phyloP scores from a whole-genome alignment of 2,888 invertebrate genomes.

The Ceriagrion tenellum region DNA sequence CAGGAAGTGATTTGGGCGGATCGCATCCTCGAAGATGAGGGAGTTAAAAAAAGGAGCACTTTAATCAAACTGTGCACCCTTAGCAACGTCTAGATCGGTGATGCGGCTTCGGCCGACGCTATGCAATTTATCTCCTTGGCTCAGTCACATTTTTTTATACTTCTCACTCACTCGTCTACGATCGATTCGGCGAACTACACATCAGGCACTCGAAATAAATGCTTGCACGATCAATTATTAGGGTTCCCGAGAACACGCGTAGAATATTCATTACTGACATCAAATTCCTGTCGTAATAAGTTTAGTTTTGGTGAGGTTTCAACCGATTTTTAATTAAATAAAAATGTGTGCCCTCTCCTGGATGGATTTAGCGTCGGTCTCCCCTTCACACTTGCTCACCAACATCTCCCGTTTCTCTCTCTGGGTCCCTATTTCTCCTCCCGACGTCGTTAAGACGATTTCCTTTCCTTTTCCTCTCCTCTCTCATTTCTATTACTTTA shows the following conservation, averaged over 20 bases:
- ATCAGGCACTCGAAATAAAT: neutral
- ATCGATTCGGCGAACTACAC: neutral
- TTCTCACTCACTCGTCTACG: neutral
- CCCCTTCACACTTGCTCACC: neutral
- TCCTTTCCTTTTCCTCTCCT: neutral
- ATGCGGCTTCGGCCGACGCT: neutral
- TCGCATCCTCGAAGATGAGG: neutral
- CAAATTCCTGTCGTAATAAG: neutral
- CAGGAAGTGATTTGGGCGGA: constrained; percentile 22
- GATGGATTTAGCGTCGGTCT: neutral
- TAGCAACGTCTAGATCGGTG: constrained; percentile 2
- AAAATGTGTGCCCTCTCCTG: too few species aligned
- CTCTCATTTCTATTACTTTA: neutral
- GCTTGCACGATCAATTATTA: neutral
- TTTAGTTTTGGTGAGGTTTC: neutral
- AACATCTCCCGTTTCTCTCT: neutral
- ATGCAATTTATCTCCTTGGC: neutral
- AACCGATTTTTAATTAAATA: neutral
- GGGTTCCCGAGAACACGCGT: neutral
- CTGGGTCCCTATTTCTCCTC: neutral
- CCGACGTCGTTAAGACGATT: neutral
- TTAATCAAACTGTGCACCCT: constrained; percentile 28
- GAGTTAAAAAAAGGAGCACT: neutral
- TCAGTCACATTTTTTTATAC: neutral
- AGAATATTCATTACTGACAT: neutral